phyloP scores from a whole-genome alignment of 2,797 vertebrate species.

The Dryobates pubescens region DNA sequence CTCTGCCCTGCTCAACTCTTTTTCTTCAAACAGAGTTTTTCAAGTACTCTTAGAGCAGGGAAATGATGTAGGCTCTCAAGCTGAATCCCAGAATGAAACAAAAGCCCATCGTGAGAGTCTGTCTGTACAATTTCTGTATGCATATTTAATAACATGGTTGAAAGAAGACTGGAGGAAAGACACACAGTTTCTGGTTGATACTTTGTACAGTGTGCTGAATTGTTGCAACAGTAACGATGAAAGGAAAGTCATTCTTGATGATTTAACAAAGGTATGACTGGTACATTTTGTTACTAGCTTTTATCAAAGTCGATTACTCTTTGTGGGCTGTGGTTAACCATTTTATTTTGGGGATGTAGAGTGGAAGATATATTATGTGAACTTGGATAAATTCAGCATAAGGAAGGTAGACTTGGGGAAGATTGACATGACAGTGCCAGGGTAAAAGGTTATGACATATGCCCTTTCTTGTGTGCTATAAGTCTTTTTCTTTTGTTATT shows the following conservation, averaged over 20 bases:
- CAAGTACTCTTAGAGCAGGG: conserved; percentile 81
- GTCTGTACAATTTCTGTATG: conserved; percentile 86
- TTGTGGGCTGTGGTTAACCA: neutral
- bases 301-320: neutral
- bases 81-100: conserved; percentile 10
- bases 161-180: conserved; percentile 82
- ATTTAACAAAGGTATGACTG: conserved; percentile 81
- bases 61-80: neutral
- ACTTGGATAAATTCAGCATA: neutral
- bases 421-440: neutral
- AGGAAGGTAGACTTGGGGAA: neutral
- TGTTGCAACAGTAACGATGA: conserved; percentile 85
- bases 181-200: conserved; percentile 88
- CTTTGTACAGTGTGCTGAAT: conserved; percentile 90
- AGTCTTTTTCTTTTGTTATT: rapidly evolving
- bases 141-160: conserved; percentile 88
- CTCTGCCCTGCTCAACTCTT: conserved; percentile 86
- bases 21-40: conserved; percentile 88
- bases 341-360: neutral
- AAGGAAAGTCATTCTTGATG: conserved; percentile 86
- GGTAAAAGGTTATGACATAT: neutral
- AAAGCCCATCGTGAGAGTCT: conserved; percentile 75
- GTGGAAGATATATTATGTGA: neutral
- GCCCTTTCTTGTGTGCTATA: neutral
- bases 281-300: neutral